Percentiles rank a stretch among this genome's conserved stretches.
Conservation (phyloP, 2,113 vertebrate genomes). For the Madoqua kirkii region DNA sequence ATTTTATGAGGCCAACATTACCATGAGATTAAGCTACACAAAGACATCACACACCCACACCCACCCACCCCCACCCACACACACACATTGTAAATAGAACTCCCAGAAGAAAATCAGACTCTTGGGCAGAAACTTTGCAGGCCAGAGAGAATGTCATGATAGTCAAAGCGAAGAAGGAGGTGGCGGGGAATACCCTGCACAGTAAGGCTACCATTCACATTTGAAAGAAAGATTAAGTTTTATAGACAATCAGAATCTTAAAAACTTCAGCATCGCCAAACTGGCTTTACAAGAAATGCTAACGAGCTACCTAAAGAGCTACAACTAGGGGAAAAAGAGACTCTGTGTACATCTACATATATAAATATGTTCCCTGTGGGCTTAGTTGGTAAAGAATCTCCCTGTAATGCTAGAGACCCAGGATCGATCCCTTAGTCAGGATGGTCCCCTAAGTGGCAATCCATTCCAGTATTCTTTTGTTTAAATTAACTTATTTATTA, state of each 20-base stretch:
- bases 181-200: fast-evolving
- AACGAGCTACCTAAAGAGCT: neutral
- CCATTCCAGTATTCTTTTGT: neutral
- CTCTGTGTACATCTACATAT: neutral
- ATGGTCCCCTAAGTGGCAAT: neutral
- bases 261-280: neutral
- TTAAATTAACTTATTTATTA: neutral
- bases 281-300: neutral
- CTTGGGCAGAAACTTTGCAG: neutral
- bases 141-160: neutral
- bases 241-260: neutral
- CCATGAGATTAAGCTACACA: neutral
- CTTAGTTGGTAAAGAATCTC: neutral
- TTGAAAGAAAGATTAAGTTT: neutral
- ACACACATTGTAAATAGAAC: neutral
- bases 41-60: neutral
- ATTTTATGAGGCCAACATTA: neutral
- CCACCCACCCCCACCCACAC: too few relatives aligned
- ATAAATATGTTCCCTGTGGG: neutral
- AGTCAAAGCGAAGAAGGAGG: neutral
- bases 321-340: neutral
- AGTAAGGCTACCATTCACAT: neutral
- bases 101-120: neutral
- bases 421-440: neutral
- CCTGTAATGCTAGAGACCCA: neutral